These are phyloP conservation scores for Conops quadrifasciatus DNA, from an alignment of 2,888 invertebrate genomes.

Conservation along the genomic window DNA sequence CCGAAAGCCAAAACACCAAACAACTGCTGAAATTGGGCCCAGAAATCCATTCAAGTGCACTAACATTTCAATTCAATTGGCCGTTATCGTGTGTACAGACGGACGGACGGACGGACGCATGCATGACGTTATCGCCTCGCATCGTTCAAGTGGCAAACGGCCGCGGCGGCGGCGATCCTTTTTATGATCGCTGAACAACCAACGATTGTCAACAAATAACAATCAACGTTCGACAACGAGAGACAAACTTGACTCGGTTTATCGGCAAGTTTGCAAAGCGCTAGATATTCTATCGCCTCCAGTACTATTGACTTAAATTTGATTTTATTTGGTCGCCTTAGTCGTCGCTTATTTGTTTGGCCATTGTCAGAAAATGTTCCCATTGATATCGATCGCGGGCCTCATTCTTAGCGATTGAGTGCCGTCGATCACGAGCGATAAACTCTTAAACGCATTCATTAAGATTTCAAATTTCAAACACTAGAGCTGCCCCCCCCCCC, in stretches of 20 bases:
- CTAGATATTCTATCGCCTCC: constrained; percentile 36
- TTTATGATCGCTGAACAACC: constrained; percentile 30
- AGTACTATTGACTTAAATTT: constrained; percentile 44
- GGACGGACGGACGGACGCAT: neutral
- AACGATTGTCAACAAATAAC: constrained; percentile 11
- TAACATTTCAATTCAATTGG: no score
- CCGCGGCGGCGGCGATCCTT: constrained; percentile 38
- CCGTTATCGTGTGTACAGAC: no score
- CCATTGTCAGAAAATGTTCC: constrained; percentile 14
- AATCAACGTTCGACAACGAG: no score
- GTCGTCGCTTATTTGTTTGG: constrained; percentile 45
- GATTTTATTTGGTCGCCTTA: constrained; percentile 43
- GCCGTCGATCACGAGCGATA: neutral
- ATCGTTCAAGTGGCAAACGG: constrained; percentile 32
- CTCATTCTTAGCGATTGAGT: neutral
- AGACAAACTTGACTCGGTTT: constrained; percentile 18
- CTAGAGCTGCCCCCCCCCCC: no score
- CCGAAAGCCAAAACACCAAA: neutral
- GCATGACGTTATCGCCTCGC: constrained; percentile 26
- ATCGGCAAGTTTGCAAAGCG: constrained; percentile 34
- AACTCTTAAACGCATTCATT: neutral
- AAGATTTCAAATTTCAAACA: no score
- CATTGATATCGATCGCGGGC: constrained; percentile 1
- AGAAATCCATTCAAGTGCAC: constrained; percentile 21
- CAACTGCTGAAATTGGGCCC: neutral